A percentile compares a stretch with the other conserved stretches of the same genome.
These are phyloP conservation scores for Dasysyrphus albostriatus DNA, from an alignment of 2,888 invertebrate species.

Conservation along the genomic window DNA sequence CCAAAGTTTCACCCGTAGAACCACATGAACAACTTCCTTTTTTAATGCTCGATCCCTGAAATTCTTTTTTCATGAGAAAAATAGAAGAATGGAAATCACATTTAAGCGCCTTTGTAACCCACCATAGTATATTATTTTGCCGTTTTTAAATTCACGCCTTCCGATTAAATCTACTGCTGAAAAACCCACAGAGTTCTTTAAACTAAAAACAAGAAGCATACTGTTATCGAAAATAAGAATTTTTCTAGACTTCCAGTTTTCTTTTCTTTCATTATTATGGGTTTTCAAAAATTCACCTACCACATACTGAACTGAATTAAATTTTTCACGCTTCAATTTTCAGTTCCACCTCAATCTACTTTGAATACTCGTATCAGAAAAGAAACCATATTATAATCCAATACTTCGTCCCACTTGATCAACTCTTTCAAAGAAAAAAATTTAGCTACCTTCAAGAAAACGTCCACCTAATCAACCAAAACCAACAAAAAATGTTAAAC, in stretches of 20 bases:
- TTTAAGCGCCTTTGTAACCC: no score
- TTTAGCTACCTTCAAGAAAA: constrained; percentile 21
- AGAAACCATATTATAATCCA: constrained; percentile 12
- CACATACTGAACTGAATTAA: background rate
- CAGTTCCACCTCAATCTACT: background rate
- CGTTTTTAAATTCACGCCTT: no score
- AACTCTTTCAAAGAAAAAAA: constrained; percentile 13
- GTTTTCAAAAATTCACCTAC: background rate
- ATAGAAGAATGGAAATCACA: no score
- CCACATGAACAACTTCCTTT: no score
- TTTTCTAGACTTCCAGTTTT: background rate
- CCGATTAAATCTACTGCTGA: no score
- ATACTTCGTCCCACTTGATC: constrained; percentile 29
- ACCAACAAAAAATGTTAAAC: constrained; percentile 15
- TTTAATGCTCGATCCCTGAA: no score
- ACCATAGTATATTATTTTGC: no score
- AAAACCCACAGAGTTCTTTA: background rate
- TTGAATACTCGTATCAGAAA: background rate
- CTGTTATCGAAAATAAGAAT: background rate
- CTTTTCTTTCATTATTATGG: background rate
- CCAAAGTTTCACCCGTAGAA: no score
- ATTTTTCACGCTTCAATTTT: constrained; percentile 51
- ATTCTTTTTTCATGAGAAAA: no score
- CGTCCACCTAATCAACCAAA: constrained; percentile 7
- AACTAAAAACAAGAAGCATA: no score